Evolutionary conservation across 2,888 invertebrate species (phyloP).

Genomic region (Megaustenia siamemsis): DNA sequence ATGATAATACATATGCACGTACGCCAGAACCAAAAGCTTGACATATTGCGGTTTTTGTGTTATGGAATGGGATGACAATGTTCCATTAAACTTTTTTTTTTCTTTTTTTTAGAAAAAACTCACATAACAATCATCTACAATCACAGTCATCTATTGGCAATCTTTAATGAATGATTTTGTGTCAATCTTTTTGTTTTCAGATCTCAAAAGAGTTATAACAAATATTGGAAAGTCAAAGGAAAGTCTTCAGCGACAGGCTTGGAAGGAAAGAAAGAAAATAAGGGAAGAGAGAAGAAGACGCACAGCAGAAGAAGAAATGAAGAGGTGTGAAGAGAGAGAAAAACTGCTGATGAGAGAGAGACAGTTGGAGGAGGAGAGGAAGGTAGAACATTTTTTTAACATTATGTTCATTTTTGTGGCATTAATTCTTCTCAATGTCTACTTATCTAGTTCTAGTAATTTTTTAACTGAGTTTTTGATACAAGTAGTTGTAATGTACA

Average conservation of each 20-base stretch:
- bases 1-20: no score
- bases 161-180: neutral
- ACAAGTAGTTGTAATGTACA: no score
- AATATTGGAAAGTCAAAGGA: constrained; percentile 70
- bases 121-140: no score
- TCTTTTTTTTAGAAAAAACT: no score
- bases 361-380: constrained; percentile 48
- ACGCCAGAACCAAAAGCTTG: no score
- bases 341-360: constrained; percentile 48
- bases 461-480: neutral
- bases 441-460: neutral
- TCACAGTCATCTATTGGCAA: no score
- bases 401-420: neutral
- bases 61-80: no score
- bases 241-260: constrained; percentile 65
- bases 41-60: no score
- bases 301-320: constrained; percentile 64
- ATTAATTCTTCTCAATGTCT: neutral
- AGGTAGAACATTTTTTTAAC: constrained; percentile 2
- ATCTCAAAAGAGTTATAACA: constrained; percentile 40
- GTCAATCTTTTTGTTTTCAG: neutral
- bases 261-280: constrained; percentile 80
- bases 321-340: constrained; percentile 48
- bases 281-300: constrained; percentile 70
- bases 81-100: no score